Evolutionary conservation across 2,113 vertebrate genomes (phyloP), one percentile per base, ranked within the genome.

Genomic region (Aix galericulata): DNA sequence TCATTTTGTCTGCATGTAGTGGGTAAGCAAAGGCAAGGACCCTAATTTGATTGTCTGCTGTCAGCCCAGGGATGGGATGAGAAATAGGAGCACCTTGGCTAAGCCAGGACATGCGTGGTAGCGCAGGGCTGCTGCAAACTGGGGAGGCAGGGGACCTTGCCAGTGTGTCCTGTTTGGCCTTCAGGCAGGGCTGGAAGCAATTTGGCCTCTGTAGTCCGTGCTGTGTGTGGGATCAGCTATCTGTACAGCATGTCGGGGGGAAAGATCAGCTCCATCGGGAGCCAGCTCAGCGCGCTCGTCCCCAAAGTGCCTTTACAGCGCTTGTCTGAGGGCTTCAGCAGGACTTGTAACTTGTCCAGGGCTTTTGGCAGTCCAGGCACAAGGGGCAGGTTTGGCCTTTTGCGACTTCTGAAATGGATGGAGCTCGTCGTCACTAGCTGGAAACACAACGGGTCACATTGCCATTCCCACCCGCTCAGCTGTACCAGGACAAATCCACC

Each of bases 361-460:
- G 52, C 85, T 87, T 83, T 74, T 42, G 22, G 36, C 42, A 64
- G 48, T n/a, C 44, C 36, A 66, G 36, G 69, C 21, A 74, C 13
- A 82, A 82, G 17, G 34, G 38, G 13, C 58, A 56, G 3, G 48
- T 74, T 86, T 64, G 34, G 16, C 23, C 27, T 87, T 74, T 69
- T 26, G 56, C 79, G 38, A 20, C 44, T 91, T 79, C 44, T 76
- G 34, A 78, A 91, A 48, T 62, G 17, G 91, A 48, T 62, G 17
- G 69, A 85, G 15, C 27, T 78, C 8, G 3, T 78, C 8, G 3
- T 85, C 42, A 27, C 67, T 78, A 86, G 20, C 42, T 83, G 74
- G 72, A 92, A 69, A 66, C 79, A 95, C 93, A 94, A 82, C 81
- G 86, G 92, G 76, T 85, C 86, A 84, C 69, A 93, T 31, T 42